Conservation (phyloP, 2,888 invertebrate genomes). For the Agriopis aurantiaria region DNA sequence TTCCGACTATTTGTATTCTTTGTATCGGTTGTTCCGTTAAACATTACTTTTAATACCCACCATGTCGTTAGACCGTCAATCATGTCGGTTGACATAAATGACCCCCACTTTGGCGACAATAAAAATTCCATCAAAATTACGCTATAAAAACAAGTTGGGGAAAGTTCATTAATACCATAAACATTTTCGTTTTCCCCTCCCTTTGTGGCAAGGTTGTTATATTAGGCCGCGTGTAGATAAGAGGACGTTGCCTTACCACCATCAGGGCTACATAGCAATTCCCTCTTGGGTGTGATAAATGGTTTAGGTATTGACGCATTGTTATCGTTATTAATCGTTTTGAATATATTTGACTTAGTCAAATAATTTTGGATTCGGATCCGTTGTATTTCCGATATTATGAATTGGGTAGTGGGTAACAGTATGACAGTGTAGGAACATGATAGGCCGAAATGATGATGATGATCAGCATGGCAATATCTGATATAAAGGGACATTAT, state of each 20-base stretch:
- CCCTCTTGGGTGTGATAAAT: constrained; percentile 58
- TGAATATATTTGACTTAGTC: constrained; percentile 47
- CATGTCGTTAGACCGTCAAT: constrained; percentile 52
- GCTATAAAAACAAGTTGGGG: constrained; percentile 64
- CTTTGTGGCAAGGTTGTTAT: constrained; percentile 59
- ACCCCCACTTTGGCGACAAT: constrained; percentile 64
- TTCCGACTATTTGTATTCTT: constrained; percentile 31
- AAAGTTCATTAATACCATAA: constrained; percentile 70
- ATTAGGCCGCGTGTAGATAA: constrained; percentile 62
- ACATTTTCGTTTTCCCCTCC: constrained; percentile 62
- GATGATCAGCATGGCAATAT: neutral
- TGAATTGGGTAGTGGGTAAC: neutral
- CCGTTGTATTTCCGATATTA: constrained; percentile 1
- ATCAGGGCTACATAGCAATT: constrained; percentile 54
- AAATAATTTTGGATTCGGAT: constrained; percentile 12
- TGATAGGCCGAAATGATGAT: neutral
- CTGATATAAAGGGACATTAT: no score
- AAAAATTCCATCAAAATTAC: constrained; percentile 67
- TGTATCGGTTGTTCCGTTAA: constrained; percentile 29
- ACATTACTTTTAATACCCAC: constrained; percentile 50
- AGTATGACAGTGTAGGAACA: neutral
- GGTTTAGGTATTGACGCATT: constrained; percentile 48
- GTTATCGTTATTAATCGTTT: constrained; percentile 51
- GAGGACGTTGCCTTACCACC: constrained; percentile 50
- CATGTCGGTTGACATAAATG: constrained; percentile 62